Percentiles rank a stretch among this genome's conserved stretches.
Conservation (phyloP, 2,888 invertebrate species). For the Cryptophagus acutangulus region DNA sequence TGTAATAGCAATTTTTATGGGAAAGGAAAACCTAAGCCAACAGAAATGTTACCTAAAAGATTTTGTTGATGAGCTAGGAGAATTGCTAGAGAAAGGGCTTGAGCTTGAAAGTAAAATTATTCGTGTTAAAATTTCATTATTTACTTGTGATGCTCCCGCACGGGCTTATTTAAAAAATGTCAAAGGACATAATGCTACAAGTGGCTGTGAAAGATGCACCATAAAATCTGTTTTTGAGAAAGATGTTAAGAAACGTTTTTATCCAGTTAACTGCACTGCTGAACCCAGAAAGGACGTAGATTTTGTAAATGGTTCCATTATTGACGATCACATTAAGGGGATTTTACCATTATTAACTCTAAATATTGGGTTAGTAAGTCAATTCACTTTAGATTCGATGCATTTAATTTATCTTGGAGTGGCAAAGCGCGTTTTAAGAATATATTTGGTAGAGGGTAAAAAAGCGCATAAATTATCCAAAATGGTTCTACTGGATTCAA, state of each 20-base stretch:
- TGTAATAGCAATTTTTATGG: neutral
- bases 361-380: slow-evolving; percentile 10
- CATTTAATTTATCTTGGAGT: slow-evolving; percentile 12
- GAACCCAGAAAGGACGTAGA: slow-evolving; percentile 1
- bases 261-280: slow-evolving; percentile 3
- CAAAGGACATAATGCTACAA: slow-evolving; percentile 8
- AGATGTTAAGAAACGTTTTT: slow-evolving; percentile 7
- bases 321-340: slow-evolving; percentile 5
- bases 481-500: too few relatives aligned
- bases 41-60: neutral
- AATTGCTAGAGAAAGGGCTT: neutral
- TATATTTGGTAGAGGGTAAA: too few relatives aligned
- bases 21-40: neutral
- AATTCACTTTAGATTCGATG: slow-evolving; percentile 13
- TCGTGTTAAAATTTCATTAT: slow-evolving; percentile 5
- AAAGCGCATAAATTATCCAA: too few relatives aligned
- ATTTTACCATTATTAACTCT: slow-evolving; percentile 6
- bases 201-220: slow-evolving; percentile 8
- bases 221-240: slow-evolving; percentile 4
- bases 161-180: slow-evolving; percentile 9
- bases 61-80: neutral
- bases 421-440: too few relatives aligned
- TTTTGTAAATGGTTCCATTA: neutral
- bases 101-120: neutral
- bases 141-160: slow-evolving; percentile 12